Conservation (phyloP, 2,888 invertebrate genomes). For the Stramonita haemastoma region DNA sequence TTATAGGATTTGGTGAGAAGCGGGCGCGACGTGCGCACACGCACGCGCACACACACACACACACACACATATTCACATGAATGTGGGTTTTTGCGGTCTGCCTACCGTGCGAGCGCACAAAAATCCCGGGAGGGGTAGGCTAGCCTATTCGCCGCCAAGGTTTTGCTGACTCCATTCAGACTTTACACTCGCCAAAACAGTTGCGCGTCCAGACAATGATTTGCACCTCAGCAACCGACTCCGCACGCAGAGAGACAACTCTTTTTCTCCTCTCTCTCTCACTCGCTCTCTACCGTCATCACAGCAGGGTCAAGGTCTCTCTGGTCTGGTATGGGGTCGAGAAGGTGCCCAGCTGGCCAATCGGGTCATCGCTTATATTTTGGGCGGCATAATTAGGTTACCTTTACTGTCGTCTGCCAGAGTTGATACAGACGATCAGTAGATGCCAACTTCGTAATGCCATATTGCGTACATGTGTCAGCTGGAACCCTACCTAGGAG, state of each 20-base stretch:
- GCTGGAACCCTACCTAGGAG: background rate
- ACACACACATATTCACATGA: too few relatives aligned
- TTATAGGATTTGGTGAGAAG: too few relatives aligned
- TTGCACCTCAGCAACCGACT: background rate
- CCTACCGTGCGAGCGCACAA: too few relatives aligned
- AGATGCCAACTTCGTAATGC: background rate
- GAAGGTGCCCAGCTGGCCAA: slow-evolving; percentile 4
- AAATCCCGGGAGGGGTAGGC: background rate
- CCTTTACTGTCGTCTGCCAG: too few relatives aligned
- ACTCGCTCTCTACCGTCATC: background rate
- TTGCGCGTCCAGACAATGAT: background rate
- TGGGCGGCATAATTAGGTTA: slow-evolving; percentile 31
- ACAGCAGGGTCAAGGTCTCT: background rate
- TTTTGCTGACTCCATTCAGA: background rate
- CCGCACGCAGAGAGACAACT: slow-evolving; percentile 8
- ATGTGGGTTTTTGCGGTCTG: too few relatives aligned
- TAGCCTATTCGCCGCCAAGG: background rate
- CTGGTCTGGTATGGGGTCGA: background rate
- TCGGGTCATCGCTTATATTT: slow-evolving; percentile 12
- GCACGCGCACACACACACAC: too few relatives aligned
- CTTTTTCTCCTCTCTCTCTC: background rate
- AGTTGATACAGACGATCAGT: too few relatives aligned
- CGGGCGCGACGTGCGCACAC: too few relatives aligned
- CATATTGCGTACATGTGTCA: slow-evolving; percentile 21
- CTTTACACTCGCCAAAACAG: background rate